Evolutionary conservation across 2,888 invertebrate species (phyloP).

Genomic region (Diplazon laetatorius): DNA sequence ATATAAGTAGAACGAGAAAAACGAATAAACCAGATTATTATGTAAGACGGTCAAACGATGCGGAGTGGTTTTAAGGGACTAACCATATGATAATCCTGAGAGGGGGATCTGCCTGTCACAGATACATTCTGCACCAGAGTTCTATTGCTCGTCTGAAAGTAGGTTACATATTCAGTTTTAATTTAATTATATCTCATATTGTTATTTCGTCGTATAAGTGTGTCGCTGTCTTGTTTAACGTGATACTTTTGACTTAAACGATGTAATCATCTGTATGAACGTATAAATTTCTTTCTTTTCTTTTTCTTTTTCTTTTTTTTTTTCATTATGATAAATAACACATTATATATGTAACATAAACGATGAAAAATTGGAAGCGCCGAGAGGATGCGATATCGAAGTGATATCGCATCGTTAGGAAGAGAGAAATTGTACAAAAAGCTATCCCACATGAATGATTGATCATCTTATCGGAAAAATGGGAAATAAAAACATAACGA

Average conservation of each 20-base stretch:
- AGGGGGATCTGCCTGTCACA: constrained; percentile 83
- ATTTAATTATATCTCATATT: constrained; percentile 76
- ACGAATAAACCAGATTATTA: constrained; percentile 78
- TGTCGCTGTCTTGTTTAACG: constrained; percentile 61
- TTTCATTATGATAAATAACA: background rate
- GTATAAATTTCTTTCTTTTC: constrained; percentile 46
- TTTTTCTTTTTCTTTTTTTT: constrained; percentile 50
- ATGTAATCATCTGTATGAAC: constrained; percentile 48
- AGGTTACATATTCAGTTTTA: constrained; percentile 82
- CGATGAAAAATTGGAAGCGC: constrained; percentile 52
- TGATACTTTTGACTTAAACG: constrained; percentile 50
- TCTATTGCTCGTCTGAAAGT: constrained; percentile 83
- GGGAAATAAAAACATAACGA: background rate
- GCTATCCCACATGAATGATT: constrained; percentile 6
- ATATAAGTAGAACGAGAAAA: constrained; percentile 66
- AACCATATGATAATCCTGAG: constrained; percentile 83
- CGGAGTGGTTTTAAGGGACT: constrained; percentile 82
- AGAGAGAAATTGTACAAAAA: constrained; percentile 53
- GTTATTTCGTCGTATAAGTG: constrained; percentile 62
- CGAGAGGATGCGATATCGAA: constrained; percentile 59
- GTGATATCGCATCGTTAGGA: constrained; percentile 57
- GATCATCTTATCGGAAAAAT: constrained; percentile 25
- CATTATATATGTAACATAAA: constrained; percentile 27
- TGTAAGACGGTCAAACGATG: constrained; percentile 82
- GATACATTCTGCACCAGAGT: constrained; percentile 83